Percentiles rank a stretch among this genome's conserved stretches.
Conservation (phyloP, 2,888 invertebrate genomes). For the Chironomus riparius region DNA sequence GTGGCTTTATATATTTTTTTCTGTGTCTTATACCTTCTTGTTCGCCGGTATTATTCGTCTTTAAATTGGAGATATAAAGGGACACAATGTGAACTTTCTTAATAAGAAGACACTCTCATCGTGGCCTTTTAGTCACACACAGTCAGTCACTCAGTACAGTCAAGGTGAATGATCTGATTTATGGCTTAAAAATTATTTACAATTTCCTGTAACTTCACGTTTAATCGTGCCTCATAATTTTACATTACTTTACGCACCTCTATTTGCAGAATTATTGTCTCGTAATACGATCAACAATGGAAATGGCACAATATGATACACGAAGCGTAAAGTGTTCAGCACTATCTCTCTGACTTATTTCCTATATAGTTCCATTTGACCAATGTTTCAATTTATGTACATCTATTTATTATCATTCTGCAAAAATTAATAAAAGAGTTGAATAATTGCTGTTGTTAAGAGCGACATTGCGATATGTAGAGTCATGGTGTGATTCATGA, state of each 20-base stretch:
- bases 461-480: too few species aligned
- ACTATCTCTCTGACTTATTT: background rate
- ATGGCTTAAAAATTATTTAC: constrained; percentile 4
- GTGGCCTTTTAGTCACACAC: background rate
- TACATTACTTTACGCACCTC: constrained; percentile 2
- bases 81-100: background rate
- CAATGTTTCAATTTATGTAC: background rate
- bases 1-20: background rate
- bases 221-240: background rate
- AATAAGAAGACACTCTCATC: too few species aligned
- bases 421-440: too few species aligned
- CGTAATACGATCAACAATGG: background rate
- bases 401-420: too few species aligned
- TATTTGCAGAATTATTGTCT: background rate
- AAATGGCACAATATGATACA: background rate
- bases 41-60: background rate
- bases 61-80: background rate
- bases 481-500: too few species aligned
- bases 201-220: constrained; percentile 1
- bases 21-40: background rate
- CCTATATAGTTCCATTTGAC: background rate
- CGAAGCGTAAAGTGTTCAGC: constrained; percentile 1
- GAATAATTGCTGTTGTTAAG: too few species aligned
- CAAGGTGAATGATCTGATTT: constrained; percentile 5
- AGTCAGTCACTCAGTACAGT: background rate